These are phyloP conservation scores for Aporophyla lueneburgensis DNA, from an alignment of 2,888 invertebrate genomes.

Conservation along the genomic window DNA sequence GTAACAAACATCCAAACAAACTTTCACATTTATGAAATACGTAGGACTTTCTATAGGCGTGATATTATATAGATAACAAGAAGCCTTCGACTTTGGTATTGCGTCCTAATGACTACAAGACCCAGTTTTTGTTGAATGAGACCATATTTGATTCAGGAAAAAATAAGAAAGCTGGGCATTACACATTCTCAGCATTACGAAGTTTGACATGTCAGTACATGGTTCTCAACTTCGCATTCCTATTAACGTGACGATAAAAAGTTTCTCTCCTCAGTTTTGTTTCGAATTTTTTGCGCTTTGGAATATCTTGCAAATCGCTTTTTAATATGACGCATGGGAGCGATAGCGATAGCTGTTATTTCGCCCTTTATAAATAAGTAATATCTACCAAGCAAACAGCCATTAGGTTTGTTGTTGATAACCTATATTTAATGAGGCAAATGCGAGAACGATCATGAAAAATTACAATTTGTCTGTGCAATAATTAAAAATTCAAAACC, in stretches of 20 bases:
- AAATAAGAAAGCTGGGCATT: not conserved
- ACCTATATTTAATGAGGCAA: conserved; percentile 9
- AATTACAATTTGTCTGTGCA: not conserved
- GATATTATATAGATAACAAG: not conserved
- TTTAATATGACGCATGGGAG: conserved; percentile 52
- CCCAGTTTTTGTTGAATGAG: conserved; percentile 14
- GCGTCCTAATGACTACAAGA: not conserved
- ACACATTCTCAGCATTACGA: conserved; percentile 15
- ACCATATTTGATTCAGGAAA: not conserved
- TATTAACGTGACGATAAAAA: conserved; percentile 45
- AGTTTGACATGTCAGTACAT: conserved; percentile 24
- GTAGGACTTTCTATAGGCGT: not conserved
- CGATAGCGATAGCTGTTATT: conserved; percentile 42
- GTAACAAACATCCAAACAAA: no score
- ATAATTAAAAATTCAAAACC: conserved; percentile 24
- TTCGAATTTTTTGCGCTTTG: conserved; percentile 25
- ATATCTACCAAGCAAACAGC: conserved; percentile 1
- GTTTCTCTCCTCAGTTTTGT: conserved; percentile 29
- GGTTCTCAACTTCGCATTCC: conserved; percentile 31
- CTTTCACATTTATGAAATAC: no score
- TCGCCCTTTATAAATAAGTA: conserved; percentile 31
- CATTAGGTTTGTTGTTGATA: not conserved
- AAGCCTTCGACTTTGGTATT: not conserved
- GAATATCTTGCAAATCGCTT: conserved; percentile 48
- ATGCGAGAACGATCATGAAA: conserved; percentile 16